Evolutionary conservation across 30 jellyfish, hydroid and myxozoan genomes (phyloP), one percentile per base, ranked within the genome.

Genomic region (Aurelia sp.): DNA sequence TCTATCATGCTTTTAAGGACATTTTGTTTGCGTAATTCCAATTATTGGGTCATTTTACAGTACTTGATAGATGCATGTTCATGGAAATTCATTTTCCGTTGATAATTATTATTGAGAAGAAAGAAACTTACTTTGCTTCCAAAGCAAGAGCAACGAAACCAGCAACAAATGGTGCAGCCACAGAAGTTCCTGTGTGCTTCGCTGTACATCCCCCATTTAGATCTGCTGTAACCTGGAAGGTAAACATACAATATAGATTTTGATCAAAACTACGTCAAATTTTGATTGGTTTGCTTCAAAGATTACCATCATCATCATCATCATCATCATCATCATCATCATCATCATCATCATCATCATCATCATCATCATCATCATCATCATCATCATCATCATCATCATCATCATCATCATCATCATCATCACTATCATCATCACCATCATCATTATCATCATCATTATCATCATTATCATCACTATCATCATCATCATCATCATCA

Each of bases 71-170:
- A 27, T 27, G 2, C 33, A 27, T 2, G 2, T 27, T 27, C 33
- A 27, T 27, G 33, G 33, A 27, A 27, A 27, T 27, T 27, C 33
- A 27, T 27, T 27, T 27, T 27, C 33, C 33, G 33, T 27, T 27
- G 33, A 27, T 27, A 27, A 27, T 27, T 27, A 27, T 2, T 27
- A 27, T 27, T 27, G 10, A 30, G 20, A 57, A n/a, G 18, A 10
- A 1, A 57, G 20, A 7, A 20, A 18, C 97, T 76, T 79, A 94
- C 99, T 94, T 94, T 11, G 84, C 99, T 79, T 94, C 96, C 33
- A 94, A 67, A 13, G 99, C 99, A 21, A 94, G 96, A 18, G 99
- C 99, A 15, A 84, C 68, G 63, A 88, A 82, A 2, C 99, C 99
- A 23, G 99, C 99, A 52, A 88, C 86, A 27, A 88, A 72, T 7